Evolutionary conservation across 2,797 vertebrate genomes (phyloP), one percentile per base, ranked within the genome.

Genomic region (Gymnoscopelus microlampas): DNA sequence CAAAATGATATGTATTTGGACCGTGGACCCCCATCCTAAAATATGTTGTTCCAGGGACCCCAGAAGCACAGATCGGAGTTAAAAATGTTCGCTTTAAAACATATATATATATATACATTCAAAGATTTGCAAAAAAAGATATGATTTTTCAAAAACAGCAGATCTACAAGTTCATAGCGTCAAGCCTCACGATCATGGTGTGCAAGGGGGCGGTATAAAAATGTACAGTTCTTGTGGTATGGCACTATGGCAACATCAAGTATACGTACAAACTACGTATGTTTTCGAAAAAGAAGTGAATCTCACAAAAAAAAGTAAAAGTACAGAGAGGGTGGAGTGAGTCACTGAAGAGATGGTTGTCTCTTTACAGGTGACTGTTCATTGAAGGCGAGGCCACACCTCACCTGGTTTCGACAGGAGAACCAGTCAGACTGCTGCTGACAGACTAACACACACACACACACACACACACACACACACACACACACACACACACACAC

Each of bases 351-450:
- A 58, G n/a, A 19, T 63, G 71, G 63, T 54, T 69, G 70, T n/a
- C 47, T 74, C 63, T 61, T 19, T 29, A 29, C 50, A 65, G 11
- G 50, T 60, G 55, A 58, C 39, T 67, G 26, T 63, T 72, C 67
- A 60, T 10, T 15, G 39, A 7, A 14, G 55, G 59, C 7, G 11
- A 68, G 59, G 62, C 63, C 63, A 60, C 67, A 70, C 65, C 71
- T 72, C 24, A 3, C 6, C 57, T 63, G 62, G 66, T 73, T 78
- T 70, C 60, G 68, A 56, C 60, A 53, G 60, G 49, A 19, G 60
- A 81, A 74, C 73, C 72, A 57, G 71, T 77, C 61, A 58, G 69
- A 74, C 50, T 14, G 60, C 60, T 11, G 23, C 10, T 62, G 53
- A 73, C 49, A 35, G 66, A 61, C 29, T 23, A 10, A n/a, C 14